Base-by-base conservation (phyloP, 1,140 invertebrate species). In the Ceratosolen solmsi region DNA sequence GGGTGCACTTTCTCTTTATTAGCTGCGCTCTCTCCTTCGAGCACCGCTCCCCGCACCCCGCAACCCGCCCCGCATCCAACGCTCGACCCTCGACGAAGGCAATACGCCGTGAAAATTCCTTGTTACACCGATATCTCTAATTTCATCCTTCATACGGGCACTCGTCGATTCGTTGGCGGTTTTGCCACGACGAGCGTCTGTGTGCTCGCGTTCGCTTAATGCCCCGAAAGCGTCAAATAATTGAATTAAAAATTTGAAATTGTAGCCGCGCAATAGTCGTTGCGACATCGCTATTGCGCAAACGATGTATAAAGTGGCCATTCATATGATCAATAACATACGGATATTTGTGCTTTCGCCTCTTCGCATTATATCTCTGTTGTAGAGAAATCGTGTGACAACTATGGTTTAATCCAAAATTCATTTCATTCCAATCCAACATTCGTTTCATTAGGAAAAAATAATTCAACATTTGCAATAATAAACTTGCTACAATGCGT, bases 1-100 rank as follows among this genome's bases (percentile, higher is more conserved):
- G 73, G 17, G 36, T 0, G 38, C 36, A 76, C 74, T 76, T 76
- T 76, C 74, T 76, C 74, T 63, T 76, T 76, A 65, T 76, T 65
- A 76, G 20, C 58, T 58, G 58, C 46, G 15, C 63, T 71, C 70
- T 71, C 46, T 54, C 51, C 20, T 22, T 54, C 17, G 58, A 5
- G 2, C 54, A 15, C 17, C 9, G 27, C 65, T 38, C 63, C 8
- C 30, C 33, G 8, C 25, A 11, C 22, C 58, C 25, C n/a, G 5
- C 74, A 25, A 36, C 63, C 30, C 0, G 1, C 17, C 9, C 63
- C 11, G 63, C 63, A 1, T 33, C 15, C 51, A 20, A 9, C 0
- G 60, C 30, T 4, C 33, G 0, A 17, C 33, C 36, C 22, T 0
- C 63, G 63, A 22, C 20, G 20, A 54, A 56, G 30, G 15, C 36